Evolutionary conservation across 2,113 vertebrate genomes (phyloP), one percentile per base, ranked within the genome.

Genomic region (Austrofundulus limnaeus): DNA sequence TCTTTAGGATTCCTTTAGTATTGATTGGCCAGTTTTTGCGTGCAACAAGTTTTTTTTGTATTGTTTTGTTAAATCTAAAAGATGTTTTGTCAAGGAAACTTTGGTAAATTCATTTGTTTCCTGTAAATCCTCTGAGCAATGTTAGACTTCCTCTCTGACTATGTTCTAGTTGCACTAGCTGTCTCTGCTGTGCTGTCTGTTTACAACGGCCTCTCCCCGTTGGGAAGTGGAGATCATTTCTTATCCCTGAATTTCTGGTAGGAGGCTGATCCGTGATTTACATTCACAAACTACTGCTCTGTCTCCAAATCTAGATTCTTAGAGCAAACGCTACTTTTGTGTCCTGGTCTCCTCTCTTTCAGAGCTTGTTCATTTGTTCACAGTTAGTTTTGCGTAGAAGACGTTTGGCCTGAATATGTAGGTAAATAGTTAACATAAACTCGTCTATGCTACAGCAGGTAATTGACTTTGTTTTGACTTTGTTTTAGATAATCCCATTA

Each of bases 191-290:
- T 48, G 13, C 43, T n/a, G 17, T 20, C 19, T 41, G 45, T 57
- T 42, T 49, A 67, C 54, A n/a, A n/a, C n/a, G n/a, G n/a, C n/a
- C n/a, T n/a, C n/a, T n/a, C 15, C 11, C 52, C 20, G 2, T 34
- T 24, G 5, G 20, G 23, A 14, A 72, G 23, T 17, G 4, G 19
- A 48, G 46, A 55, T 61, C 31, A 45, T 63, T 38, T 46, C 21
- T 43, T 57, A 51, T 46, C n/a, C 39, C 16, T 14, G 46, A 38
- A 58, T 37, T 51, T 51, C 14, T 10, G 13, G 39, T 39, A 39
- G 11, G 15, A 59, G 20, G 6, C 31, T 24, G 15, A 24, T 21
- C 20, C 17, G 2, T n/a, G 17, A 41, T 61, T 39, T 23, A n/a
- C 47, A 47, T 48, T 25, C 54, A 57, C 15, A 31, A 19, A 34